phyloP scores from a whole-genome alignment of 2,113 vertebrate genomes.

The Noturus placidus region DNA sequence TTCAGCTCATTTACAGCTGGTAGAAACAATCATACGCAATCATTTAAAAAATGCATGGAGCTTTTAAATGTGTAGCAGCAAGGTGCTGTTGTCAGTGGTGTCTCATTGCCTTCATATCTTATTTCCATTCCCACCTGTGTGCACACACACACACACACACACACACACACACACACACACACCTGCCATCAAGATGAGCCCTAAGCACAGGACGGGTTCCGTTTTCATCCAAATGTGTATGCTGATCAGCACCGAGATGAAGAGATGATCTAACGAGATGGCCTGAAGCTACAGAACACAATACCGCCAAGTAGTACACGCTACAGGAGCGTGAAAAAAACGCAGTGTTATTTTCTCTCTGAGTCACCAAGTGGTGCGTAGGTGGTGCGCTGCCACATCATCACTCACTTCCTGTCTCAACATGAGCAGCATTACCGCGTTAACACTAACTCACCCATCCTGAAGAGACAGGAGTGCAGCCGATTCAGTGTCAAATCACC shows the following conservation, averaged over 20 bases:
- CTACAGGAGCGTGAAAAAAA: slow-evolving; percentile 7
- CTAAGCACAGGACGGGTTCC: neutral
- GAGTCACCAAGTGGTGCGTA: slow-evolving; percentile 3
- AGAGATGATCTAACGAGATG: neutral
- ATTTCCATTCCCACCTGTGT: slow-evolving; percentile 6
- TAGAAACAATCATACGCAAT: neutral
- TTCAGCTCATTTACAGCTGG: neutral
- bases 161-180: neutral
- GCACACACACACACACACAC: neutral
- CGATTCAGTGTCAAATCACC: neutral
- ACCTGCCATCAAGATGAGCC: neutral
- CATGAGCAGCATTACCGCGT: slow-evolving; percentile 7
- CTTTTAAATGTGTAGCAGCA: neutral
- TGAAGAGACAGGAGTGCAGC: neutral
- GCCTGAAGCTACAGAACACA: neutral
- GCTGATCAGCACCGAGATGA: neutral
- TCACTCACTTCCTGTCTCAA: slow-evolving; percentile 33
- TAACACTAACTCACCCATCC: slow-evolving; percentile 30
- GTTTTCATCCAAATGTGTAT: neutral
- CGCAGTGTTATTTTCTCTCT: slow-evolving; percentile 17
- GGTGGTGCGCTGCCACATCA: slow-evolving; percentile 21
- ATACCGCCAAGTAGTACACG: neutral
- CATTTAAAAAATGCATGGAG: neutral
- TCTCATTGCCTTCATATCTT: neutral
- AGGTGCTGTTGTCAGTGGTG: neutral